phyloP scores from a whole-genome alignment of 1,140 invertebrate genomes.

The Drosophila novamexicana region DNA sequence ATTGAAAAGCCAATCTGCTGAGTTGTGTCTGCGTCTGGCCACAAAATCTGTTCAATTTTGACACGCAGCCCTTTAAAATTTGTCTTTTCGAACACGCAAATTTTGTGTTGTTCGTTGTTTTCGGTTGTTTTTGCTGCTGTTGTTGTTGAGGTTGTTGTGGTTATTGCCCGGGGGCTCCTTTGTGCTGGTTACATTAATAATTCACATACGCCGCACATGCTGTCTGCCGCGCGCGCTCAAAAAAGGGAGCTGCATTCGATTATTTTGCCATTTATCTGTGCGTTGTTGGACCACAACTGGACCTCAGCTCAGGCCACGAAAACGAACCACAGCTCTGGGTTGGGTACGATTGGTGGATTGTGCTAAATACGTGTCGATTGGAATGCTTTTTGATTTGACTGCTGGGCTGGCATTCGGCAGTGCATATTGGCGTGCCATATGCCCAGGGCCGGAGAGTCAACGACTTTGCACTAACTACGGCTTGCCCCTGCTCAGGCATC shows the following conservation, averaged over 20 bases:
- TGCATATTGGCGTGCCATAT: constrained; percentile 29
- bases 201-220: constrained; percentile 73
- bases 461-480: constrained; percentile 15
- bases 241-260: constrained; percentile 58
- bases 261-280: constrained; percentile 79
- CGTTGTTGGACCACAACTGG: constrained; percentile 8
- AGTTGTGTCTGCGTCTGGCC: constrained; percentile 34
- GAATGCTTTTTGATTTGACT: constrained; percentile 66
- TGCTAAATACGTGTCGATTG: constrained; percentile 81
- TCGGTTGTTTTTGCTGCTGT: constrained; percentile 12
- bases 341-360: constrained; percentile 37
- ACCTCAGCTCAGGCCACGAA: constrained; percentile 1
- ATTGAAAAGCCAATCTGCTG: constrained; percentile 27
- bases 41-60: constrained; percentile 52
- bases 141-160: constrained; percentile 27
- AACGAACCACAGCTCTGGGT: constrained; percentile 10
- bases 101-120: constrained; percentile 26
- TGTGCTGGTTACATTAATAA: constrained; percentile 76
- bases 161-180: constrained; percentile 64
- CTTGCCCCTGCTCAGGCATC: constrained; percentile 30
- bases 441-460: constrained; percentile 26
- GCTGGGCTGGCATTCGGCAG: constrained; percentile 38
- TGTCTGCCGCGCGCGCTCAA: constrained; percentile 38
- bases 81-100: constrained; percentile 60
- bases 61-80: constrained; percentile 65